These are phyloP conservation scores for Eupristina koningsbergeri DNA, from an alignment of 1,140 invertebrate species.

Conservation along the genomic window DNA sequence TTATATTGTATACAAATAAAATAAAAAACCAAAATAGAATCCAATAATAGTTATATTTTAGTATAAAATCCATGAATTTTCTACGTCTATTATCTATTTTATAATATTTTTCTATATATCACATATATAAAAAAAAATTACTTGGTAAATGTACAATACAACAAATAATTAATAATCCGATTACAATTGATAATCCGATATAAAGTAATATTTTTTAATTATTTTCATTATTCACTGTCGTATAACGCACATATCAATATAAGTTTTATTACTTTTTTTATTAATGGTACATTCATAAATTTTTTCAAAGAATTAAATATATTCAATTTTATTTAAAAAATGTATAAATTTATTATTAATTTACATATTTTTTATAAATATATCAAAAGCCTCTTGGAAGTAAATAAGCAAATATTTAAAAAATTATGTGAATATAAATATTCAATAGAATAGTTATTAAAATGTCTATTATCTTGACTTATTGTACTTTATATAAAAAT, in stretches of 20 bases:
- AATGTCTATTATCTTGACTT: background rate
- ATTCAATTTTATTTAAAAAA: background rate
- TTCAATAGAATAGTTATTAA: background rate
- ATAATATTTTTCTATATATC: no score
- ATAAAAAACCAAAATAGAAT: background rate
- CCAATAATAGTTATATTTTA: background rate
- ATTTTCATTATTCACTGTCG: background rate
- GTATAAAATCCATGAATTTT: background rate
- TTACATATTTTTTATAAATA: no score
- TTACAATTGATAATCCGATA: slow-evolving; percentile 4
- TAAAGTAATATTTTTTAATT: slow-evolving; percentile 37
- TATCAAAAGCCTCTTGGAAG: background rate
- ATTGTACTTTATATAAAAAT: background rate
- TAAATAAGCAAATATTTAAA: background rate
- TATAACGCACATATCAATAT: background rate
- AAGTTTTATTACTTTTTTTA: slow-evolving; percentile 15
- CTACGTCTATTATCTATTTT: slow-evolving; percentile 1
- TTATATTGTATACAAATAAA: background rate
- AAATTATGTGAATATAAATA: background rate
- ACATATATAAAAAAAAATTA: no score
- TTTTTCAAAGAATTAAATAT: background rate
- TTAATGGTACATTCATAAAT: background rate
- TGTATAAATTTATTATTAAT: no score
- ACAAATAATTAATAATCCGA: background rate
- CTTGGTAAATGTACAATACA: no score